A percentile compares a stretch with the other conserved stretches of the same genome.
Conservation (phyloP, 2,797 vertebrate species). For the Macropodus opercularis region DNA sequence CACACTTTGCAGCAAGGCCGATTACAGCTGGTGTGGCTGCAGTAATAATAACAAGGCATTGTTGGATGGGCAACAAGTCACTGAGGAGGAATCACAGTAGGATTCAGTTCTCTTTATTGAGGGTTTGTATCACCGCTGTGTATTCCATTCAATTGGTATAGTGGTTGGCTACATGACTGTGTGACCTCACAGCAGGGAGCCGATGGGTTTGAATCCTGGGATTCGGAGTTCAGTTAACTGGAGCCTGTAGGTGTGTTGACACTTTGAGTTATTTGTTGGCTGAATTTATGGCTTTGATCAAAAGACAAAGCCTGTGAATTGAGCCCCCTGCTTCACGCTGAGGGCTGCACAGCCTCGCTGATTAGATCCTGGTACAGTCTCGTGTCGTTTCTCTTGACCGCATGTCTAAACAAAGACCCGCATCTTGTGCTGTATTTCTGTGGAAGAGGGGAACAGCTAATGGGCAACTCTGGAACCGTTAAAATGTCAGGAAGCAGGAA, state of each 20-base stretch:
- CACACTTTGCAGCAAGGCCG: background rate
- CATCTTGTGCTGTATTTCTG: constrained; percentile 3
- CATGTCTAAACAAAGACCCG: constrained; percentile 14
- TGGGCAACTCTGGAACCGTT: constrained; percentile 28
- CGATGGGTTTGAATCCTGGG: no score
- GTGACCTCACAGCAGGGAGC: no score
- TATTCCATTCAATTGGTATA: background rate
- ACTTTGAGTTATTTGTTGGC: no score
- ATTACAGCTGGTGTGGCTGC: constrained; percentile 8
- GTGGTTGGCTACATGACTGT: no score
- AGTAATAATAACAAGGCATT: background rate
- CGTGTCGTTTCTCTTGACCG: constrained; percentile 25
- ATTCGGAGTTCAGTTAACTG: no score
- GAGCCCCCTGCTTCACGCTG: no score
- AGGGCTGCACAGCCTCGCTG: constrained; percentile 22
- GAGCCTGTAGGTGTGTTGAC: no score
- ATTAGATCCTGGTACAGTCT: constrained; percentile 29
- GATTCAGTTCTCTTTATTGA: background rate
- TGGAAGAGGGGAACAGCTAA: constrained; percentile 10
- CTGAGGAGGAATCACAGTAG: no score
- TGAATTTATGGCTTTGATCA: no score
- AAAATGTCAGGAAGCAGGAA: constrained; percentile 57
- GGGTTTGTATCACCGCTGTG: background rate
- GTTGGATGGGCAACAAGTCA: no score
- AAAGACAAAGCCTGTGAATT: no score